Evolutionary conservation across 2,797 vertebrate species (phyloP).

Genomic region (Myiothlypis coronata): DNA sequence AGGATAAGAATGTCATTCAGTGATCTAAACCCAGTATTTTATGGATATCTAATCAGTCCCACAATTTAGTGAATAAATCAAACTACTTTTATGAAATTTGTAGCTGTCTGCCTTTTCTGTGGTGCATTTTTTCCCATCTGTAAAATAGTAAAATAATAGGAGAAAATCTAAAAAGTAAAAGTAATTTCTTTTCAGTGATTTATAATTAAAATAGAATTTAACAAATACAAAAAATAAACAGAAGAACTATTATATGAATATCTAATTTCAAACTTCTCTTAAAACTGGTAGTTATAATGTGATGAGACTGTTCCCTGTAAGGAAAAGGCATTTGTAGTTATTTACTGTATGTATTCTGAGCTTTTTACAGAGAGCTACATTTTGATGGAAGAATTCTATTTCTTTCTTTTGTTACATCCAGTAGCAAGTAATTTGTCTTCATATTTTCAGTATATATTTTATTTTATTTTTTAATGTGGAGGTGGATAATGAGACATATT

Average conservation of each 20-base stretch:
- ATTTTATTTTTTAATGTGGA: not conserved
- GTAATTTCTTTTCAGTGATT: not conserved
- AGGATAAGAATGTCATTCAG: not conserved
- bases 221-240: not conserved
- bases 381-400: not conserved
- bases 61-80: not conserved
- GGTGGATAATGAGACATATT: not conserved
- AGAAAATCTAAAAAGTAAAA: not conserved
- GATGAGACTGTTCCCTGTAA: not conserved
- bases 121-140: not conserved
- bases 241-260: not conserved
- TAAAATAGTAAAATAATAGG: not conserved
- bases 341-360: not conserved
- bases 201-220: conserved; percentile 5
- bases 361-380: not conserved
- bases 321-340: not conserved
- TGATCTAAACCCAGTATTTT: not conserved
- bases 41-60: not conserved
- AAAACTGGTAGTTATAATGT: not conserved
- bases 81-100: not conserved
- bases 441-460: not conserved
- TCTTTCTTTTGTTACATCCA: not conserved
- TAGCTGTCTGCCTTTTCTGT: not conserved
- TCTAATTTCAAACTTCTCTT: not conserved
- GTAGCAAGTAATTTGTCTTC: not conserved